Evolutionary conservation across 2,113 vertebrate genomes (phyloP).

Genomic region (Electrona antarctica): DNA sequence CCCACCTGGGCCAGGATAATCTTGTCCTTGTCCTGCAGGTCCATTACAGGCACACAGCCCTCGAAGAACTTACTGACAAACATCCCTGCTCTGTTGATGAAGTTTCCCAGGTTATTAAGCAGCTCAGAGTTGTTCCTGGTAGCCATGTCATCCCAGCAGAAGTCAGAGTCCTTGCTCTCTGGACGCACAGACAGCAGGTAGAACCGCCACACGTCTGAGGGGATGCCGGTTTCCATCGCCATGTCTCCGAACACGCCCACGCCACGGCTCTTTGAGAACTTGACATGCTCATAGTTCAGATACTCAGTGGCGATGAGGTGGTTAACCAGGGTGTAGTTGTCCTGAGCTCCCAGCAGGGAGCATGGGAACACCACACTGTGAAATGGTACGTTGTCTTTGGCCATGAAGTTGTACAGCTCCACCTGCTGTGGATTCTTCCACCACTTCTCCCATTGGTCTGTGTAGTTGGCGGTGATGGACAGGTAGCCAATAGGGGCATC

Average conservation of each 20-base stretch:
- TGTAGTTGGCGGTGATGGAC: conserved; percentile 96
- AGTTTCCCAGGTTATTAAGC: conserved; percentile 97
- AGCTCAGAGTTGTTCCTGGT: conserved; percentile 95
- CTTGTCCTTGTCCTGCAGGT: conserved; percentile 85
- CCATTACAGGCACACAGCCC: conserved; percentile 85
- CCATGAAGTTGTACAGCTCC: conserved; percentile 98
- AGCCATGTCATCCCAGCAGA: conserved; percentile 92
- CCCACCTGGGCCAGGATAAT: conserved; percentile 85
- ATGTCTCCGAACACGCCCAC: conserved; percentile 97
- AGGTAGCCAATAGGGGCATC: conserved; percentile 96
- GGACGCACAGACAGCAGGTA: conserved; percentile 94
- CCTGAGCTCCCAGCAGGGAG: conserved; percentile 88
- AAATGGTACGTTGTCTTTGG: conserved; percentile 97
- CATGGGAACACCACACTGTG: conserved; percentile 95
- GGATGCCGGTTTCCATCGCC: conserved; percentile 92
- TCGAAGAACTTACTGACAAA: conserved; percentile 95
- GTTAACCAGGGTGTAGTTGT: conserved; percentile 94
- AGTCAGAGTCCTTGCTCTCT: conserved; percentile 91
- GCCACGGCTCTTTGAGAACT: conserved; percentile 97
- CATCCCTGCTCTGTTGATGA: conserved; percentile 96
- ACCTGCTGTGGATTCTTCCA: conserved; percentile 98
- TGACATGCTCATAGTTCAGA: conserved; percentile 95
- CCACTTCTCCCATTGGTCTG: conserved; percentile 93
- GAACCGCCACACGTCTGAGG: conserved; percentile 94
- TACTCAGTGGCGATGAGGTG: conserved; percentile 95